Conservation (phyloP, 2,888 invertebrate genomes). For the Cetonia aurata region DNA sequence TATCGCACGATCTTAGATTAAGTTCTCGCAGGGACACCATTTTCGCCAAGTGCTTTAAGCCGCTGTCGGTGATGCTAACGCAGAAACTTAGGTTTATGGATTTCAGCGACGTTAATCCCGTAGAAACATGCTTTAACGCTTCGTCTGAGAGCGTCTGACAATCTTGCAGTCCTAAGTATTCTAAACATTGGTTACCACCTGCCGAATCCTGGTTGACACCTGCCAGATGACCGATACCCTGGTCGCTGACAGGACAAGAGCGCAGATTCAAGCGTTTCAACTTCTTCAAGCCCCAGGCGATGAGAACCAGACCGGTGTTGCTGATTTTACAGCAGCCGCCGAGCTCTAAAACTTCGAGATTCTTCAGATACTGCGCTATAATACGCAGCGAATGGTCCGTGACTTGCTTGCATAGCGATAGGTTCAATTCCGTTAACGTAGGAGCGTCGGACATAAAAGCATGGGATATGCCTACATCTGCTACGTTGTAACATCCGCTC, state of each 20-base stretch:
- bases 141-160: conserved; percentile 95
- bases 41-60: conserved; percentile 87
- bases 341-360: conserved; percentile 88
- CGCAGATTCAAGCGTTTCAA: conserved; percentile 87
- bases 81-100: conserved; percentile 95
- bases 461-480: conserved; percentile 85
- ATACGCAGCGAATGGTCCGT: conserved; percentile 90
- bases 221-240: conserved; percentile 89
- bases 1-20: conserved; percentile 93
- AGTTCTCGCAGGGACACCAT: conserved; percentile 87
- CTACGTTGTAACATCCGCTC: conserved; percentile 94
- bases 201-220: conserved; percentile 76
- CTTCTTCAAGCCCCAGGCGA: conserved; percentile 90
- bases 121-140: conserved; percentile 86
- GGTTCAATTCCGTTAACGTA: conserved; percentile 83
- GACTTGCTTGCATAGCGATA: conserved; percentile 94
- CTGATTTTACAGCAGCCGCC: conserved; percentile 94
- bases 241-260: conserved; percentile 92
- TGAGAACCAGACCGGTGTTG: conserved; percentile 86
- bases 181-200: conserved; percentile 81
- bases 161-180: conserved; percentile 91
- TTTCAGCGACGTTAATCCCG: conserved; percentile 84
- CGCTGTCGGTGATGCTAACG: conserved; percentile 93
- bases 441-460: conserved; percentile 85
- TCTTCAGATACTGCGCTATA: conserved; percentile 87